Conservation (phyloP, 2,797 vertebrate genomes). For the Scolopax rusticola region DNA sequence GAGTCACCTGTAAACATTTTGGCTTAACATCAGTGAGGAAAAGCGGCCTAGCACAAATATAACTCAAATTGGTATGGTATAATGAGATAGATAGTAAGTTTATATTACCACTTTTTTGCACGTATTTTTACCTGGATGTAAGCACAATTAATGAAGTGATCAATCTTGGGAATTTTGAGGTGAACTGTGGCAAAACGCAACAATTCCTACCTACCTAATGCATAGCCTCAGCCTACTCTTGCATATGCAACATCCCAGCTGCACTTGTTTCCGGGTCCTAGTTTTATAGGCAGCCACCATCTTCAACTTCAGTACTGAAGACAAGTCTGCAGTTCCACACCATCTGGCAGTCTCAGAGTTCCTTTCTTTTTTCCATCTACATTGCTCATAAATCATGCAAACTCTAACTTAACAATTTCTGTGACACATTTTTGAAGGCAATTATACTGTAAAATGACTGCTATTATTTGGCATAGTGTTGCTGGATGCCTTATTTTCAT, state of each 20-base stretch:
- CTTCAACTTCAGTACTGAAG: neutral
- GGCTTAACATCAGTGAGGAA: neutral
- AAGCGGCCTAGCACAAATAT: neutral
- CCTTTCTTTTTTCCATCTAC: neutral
- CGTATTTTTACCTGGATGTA: rapidly evolving
- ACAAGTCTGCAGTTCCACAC: neutral
- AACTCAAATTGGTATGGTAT: neutral
- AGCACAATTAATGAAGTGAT: neutral
- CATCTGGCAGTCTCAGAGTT: neutral
- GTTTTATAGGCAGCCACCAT: neutral
- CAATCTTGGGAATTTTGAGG: neutral
- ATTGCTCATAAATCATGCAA: neutral
- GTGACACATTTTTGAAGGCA: neutral
- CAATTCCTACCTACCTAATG: no score
- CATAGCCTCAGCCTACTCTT: neutral
- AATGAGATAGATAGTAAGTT: neutral
- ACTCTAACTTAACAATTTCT: neutral
- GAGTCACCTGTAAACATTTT: neutral
- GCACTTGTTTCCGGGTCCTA: neutral
- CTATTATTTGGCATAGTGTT: neutral
- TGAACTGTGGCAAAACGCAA: neutral
- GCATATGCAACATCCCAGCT: neutral
- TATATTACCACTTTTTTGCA: neutral
- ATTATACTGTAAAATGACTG: neutral
- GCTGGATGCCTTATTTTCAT: neutral